Percentiles rank a stretch among this genome's conserved stretches.
phyloP scores from a whole-genome alignment of 2,113 vertebrate genomes.

The Leucopsar rothschildi region DNA sequence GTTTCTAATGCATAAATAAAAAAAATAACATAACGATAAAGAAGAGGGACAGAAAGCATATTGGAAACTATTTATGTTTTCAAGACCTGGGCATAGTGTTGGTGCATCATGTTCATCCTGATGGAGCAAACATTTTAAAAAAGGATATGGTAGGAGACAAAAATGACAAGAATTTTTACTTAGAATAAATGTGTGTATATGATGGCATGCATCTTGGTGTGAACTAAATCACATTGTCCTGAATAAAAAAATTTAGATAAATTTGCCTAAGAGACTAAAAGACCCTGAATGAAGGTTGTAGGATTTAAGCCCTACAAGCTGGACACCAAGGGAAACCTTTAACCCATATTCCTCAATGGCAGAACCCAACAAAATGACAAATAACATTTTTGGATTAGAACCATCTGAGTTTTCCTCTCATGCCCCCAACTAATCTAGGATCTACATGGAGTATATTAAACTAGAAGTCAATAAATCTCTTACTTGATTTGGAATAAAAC shows the following conservation, averaged over 20 bases:
- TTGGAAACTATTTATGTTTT: not conserved
- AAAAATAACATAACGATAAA: not conserved
- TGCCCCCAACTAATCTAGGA: not conserved
- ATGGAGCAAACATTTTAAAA: not conserved
- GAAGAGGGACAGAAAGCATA: not conserved
- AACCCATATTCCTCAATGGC: not conserved
- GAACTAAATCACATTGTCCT: not conserved
- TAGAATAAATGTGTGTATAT: not conserved
- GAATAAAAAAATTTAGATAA: not conserved
- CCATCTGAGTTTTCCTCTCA: not conserved
- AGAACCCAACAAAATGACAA: not conserved
- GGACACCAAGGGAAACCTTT: not conserved
- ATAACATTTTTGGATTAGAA: not conserved
- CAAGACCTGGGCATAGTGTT: not conserved
- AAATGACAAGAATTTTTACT: not conserved
- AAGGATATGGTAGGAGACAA: not conserved
- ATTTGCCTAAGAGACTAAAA: not conserved
- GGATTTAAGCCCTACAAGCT: not conserved
- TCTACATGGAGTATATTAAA: not conserved
- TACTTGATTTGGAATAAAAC: not conserved
- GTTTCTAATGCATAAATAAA: not conserved
- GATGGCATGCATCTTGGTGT: not conserved
- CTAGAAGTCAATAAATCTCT: not conserved
- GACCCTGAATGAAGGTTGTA: not conserved
- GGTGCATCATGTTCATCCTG: not conserved